phyloP scores from a whole-genome alignment of 2,888 invertebrate genomes.

The Liopterus haemorrhoidalis region DNA sequence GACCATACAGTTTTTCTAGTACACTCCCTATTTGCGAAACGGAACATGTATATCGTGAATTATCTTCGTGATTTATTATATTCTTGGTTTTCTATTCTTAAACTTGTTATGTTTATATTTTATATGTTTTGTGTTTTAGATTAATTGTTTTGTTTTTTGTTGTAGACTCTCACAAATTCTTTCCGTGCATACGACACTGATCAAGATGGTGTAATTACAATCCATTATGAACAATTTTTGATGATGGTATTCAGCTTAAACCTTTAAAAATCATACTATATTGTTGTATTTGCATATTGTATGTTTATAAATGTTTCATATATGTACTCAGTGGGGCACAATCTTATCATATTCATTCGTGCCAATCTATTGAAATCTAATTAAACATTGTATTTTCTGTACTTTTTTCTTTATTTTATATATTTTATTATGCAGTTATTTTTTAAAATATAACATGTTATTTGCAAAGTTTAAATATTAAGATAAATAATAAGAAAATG shows the following conservation, averaged over 20 bases:
- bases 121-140: conserved; percentile 1
- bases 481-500: background rate
- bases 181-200: conserved; percentile 87
- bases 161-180: conserved; percentile 81
- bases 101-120: conserved; percentile 11
- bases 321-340: background rate
- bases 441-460: background rate
- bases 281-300: background rate
- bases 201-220: conserved; percentile 90
- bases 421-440: background rate
- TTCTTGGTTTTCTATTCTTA: conserved; percentile 5
- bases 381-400: background rate
- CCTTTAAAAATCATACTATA: conserved; percentile 46
- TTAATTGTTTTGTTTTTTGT: conserved; percentile 36
- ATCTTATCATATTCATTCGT: background rate
- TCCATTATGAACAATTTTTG: conserved; percentile 93
- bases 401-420: conserved; percentile 2
- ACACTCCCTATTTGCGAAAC: too few species aligned
- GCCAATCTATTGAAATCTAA: background rate
- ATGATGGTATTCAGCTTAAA: conserved; percentile 82
- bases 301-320: background rate
- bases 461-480: background rate
- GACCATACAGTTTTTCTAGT: too few species aligned
- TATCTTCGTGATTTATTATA: conserved; percentile 2
- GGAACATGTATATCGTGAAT: too few species aligned